These are phyloP conservation scores for Phrynocephalus forsythii DNA, from an alignment of 2,797 vertebrate species.

Conservation along the genomic window DNA sequence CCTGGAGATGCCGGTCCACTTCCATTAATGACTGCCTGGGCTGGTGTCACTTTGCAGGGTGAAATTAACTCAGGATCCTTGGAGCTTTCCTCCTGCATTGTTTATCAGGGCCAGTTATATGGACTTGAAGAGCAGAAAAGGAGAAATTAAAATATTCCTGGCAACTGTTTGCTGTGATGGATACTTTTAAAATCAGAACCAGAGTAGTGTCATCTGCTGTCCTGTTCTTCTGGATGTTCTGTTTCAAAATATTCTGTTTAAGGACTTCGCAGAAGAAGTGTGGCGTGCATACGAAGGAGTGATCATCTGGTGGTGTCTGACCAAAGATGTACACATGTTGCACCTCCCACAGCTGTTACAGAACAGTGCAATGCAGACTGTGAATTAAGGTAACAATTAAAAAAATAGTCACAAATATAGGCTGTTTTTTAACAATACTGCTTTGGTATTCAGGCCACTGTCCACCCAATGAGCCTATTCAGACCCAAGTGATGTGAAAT, in stretches of 20 bases:
- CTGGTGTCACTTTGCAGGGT: neutral
- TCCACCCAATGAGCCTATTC: no score
- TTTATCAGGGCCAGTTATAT: neutral
- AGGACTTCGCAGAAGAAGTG: slow-evolving; percentile 88
- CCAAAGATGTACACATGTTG: slow-evolving; percentile 88
- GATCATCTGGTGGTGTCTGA: slow-evolving; percentile 88
- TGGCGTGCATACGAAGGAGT: slow-evolving; percentile 87
- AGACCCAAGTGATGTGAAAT: no score
- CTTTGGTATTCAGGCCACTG: neutral
- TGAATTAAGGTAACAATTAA: slow-evolving; percentile 88
- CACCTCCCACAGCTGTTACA: slow-evolving; percentile 75
- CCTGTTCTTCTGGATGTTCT: slow-evolving; percentile 24
- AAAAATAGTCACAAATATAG: neutral
- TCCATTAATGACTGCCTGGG: neutral
- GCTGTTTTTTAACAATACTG: neutral
- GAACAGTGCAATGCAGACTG: slow-evolving; percentile 92
- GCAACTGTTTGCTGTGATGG: neutral
- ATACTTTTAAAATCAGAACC: neutral
- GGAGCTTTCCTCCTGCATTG: neutral
- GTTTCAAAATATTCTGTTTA: slow-evolving; percentile 64
- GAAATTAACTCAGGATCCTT: neutral
- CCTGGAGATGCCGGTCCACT: no score
- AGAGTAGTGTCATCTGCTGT: neutral
- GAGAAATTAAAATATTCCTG: neutral
- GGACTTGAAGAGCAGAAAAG: neutral